Percentiles rank a stretch among this genome's conserved stretches.
Conservation (phyloP, 2,113 vertebrate species). For the Syngnathoides biaculeatus region DNA sequence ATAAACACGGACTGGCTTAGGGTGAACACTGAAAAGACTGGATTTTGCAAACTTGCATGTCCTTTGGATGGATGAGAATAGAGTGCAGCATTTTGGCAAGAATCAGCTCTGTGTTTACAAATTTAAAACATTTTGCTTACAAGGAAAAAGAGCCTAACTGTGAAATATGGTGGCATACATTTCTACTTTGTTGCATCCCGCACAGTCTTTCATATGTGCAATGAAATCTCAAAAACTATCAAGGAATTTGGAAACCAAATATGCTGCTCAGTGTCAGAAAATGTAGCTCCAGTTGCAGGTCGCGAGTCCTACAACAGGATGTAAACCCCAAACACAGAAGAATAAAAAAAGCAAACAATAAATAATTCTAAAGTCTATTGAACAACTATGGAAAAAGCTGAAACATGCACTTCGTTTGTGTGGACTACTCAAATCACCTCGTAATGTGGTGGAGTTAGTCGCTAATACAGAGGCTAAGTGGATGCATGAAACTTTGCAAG, state of each 20-base stretch:
- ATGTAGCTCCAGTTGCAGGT: background rate
- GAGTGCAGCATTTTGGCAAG: background rate
- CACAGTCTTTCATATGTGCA: too few relatives aligned
- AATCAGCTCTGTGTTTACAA: background rate
- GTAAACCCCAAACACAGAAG: background rate
- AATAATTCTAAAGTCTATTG: too few relatives aligned
- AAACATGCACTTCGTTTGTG: too few relatives aligned
- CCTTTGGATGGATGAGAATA: background rate
- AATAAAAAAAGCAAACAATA: background rate
- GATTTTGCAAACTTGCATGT: background rate
- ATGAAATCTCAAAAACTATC: too few relatives aligned
- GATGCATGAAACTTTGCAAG: too few relatives aligned
- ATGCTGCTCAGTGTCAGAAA: background rate
- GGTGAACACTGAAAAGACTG: background rate
- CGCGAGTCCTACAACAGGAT: too few relatives aligned
- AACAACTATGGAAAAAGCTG: too few relatives aligned
- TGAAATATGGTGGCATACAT: background rate
- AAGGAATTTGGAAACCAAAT: background rate
- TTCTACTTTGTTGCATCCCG: too few relatives aligned
- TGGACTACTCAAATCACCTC: too few relatives aligned
- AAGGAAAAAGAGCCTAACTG: background rate
- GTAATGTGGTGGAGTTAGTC: too few relatives aligned
- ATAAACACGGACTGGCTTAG: background rate
- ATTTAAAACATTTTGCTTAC: background rate
- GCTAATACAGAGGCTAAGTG: too few relatives aligned